These are phyloP conservation scores for Ypsolopha sequella DNA, from an alignment of 2,888 invertebrate species.

Conservation along the genomic window DNA sequence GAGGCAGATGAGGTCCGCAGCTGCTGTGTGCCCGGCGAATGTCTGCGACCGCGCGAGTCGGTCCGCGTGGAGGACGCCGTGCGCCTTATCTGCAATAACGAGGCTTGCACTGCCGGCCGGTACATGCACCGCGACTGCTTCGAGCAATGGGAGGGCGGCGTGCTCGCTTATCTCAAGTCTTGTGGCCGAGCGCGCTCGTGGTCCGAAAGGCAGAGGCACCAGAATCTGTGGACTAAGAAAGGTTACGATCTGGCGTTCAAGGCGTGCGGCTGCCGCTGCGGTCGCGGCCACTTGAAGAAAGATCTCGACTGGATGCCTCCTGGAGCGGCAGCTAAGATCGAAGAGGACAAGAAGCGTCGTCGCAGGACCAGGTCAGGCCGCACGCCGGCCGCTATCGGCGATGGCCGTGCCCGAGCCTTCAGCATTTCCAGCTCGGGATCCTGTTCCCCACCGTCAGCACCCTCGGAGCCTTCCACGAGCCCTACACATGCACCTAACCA, in stretches of 20 bases:
- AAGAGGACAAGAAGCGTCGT: constrained; percentile 59
- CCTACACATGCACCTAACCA: constrained; percentile 73
- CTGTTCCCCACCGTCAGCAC: constrained; percentile 85
- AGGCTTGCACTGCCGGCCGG: constrained; percentile 87
- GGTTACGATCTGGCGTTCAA: constrained; percentile 97
- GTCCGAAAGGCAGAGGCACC: constrained; percentile 94
- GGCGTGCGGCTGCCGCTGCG: constrained; percentile 94
- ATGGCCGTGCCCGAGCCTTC: constrained; percentile 77
- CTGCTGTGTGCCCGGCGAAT: constrained; percentile 90
- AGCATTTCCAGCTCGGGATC: constrained; percentile 85
- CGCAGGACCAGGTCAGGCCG: constrained; percentile 48
- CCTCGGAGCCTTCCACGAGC: constrained; percentile 80
- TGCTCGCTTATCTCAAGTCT: constrained; percentile 89
- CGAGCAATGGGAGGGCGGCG: constrained; percentile 92
- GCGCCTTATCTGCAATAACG: constrained; percentile 95
- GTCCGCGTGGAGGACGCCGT: constrained; percentile 80
- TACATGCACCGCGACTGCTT: constrained; percentile 98
- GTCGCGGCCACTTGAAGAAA: constrained; percentile 92
- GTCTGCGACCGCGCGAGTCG: constrained; percentile 78
- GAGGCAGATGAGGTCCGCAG: constrained; percentile 68
- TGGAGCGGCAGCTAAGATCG: constrained; percentile 66
- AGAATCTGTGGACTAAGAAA: constrained; percentile 98
- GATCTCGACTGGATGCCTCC: constrained; percentile 93
- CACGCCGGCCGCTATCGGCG: constrained; percentile 41
- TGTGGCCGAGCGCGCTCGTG: constrained; percentile 93